Conservation (phyloP, 2,797 vertebrate species). For the Mareca penelope region DNA sequence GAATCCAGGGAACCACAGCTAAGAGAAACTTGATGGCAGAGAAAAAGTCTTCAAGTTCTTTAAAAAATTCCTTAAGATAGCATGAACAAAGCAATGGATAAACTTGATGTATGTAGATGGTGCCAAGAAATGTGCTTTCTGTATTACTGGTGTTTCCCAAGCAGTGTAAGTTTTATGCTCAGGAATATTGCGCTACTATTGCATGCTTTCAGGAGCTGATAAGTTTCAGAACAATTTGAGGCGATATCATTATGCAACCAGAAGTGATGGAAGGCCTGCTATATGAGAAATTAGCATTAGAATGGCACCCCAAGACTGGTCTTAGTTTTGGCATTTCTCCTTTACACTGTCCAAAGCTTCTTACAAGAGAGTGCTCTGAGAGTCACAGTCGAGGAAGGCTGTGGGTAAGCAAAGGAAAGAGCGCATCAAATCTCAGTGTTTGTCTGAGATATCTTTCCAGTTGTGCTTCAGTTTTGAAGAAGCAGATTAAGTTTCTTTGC, state of each 20-base stretch:
- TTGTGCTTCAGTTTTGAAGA: not conserved
- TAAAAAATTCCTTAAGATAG: not conserved
- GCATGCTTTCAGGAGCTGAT: not conserved
- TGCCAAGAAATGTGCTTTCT: not conserved
- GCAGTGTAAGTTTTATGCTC: not conserved
- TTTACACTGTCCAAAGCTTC: not conserved
- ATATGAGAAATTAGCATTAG: not conserved
- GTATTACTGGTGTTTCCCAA: not conserved
- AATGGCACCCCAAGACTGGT: not conserved
- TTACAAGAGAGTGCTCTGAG: not conserved
- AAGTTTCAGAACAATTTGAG: not conserved
- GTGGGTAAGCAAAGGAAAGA: not conserved
- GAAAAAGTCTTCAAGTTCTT: not conserved
- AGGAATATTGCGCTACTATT: not conserved
- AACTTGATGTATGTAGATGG: not conserved
- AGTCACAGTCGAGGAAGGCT: not conserved
- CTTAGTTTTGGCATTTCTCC: not conserved
- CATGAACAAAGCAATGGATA: not conserved
- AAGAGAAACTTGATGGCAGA: not conserved
- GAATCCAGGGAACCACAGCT: not conserved
- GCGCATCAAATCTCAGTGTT: not conserved
- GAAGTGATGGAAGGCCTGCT: not conserved
- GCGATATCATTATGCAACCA: not conserved
- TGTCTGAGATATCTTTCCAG: not conserved
- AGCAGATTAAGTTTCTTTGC: not conserved